Conservation (phyloP, 2,797 vertebrate genomes). For the Phalloptychus januarius region DNA sequence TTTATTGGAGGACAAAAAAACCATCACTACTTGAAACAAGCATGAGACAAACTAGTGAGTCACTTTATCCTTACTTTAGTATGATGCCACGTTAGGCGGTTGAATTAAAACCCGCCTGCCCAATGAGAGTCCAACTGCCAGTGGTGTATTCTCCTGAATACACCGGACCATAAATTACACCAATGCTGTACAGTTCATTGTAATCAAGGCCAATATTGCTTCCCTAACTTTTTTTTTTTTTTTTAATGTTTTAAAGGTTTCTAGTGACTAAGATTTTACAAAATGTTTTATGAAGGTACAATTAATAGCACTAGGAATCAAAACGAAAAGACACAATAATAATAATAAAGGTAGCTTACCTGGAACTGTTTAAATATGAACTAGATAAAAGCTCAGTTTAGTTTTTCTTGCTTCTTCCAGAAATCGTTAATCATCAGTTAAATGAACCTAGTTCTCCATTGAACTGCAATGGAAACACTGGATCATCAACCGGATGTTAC, state of each 20-base stretch:
- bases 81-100: not conserved
- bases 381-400: not conserved
- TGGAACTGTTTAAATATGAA: not conserved
- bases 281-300: not conserved
- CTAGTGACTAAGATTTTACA: not conserved
- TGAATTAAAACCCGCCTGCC: not conserved
- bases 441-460: too few relatives aligned
- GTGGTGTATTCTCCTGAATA: not conserved
- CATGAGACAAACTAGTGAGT: not conserved
- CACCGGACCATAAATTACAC: not conserved
- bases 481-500: too few relatives aligned
- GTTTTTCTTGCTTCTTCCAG: not conserved
- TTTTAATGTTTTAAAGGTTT: not conserved
- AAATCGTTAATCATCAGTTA: not conserved
- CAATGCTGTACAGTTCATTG: not conserved
- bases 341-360: not conserved
- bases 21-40: not conserved
- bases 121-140: not conserved
- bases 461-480: too few relatives aligned
- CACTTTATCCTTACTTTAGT: not conserved
- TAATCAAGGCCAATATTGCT: not conserved
- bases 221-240: too few relatives aligned
- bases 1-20: not conserved
- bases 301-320: not conserved
- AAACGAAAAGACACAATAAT: not conserved